Percentiles rank a stretch among this genome's conserved stretches.
phyloP scores from a whole-genome alignment of 2,113 vertebrate species.

The Candoia aspera region DNA sequence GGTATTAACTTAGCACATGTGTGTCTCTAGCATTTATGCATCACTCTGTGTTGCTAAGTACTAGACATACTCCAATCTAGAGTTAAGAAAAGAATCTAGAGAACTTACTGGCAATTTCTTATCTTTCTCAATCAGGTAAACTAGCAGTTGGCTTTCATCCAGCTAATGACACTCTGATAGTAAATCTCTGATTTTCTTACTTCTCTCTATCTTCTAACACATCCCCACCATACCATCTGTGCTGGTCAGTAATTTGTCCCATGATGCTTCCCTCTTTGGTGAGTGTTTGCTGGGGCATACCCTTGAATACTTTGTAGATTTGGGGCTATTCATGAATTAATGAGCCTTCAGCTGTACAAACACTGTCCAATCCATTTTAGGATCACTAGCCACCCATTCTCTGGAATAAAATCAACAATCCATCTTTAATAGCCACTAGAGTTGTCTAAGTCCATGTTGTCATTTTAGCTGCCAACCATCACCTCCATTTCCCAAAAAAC shows the following conservation, averaged over 20 bases:
- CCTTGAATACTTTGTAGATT: not conserved
- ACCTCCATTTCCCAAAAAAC: not conserved
- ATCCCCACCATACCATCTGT: not conserved
- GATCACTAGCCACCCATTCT: not conserved
- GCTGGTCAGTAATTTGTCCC: not conserved
- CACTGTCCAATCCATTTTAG: not conserved
- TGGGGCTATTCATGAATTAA: not conserved
- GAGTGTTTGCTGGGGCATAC: not conserved
- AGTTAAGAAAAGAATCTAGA: not conserved
- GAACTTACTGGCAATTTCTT: not conserved
- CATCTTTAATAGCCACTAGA: no score
- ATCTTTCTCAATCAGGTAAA: not conserved
- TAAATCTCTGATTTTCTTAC: not conserved
- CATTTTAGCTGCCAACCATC: not conserved
- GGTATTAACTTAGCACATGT: not conserved
- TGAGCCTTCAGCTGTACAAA: not conserved
- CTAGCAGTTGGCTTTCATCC: not conserved
- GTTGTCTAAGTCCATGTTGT: not conserved
- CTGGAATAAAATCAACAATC: not conserved
- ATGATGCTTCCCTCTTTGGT: not conserved
- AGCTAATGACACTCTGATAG: not conserved
- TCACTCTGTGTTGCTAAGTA: not conserved
- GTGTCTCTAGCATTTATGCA: not conserved
- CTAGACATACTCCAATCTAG: not conserved
- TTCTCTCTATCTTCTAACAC: not conserved